A percentile compares a stretch with the other conserved stretches of the same genome.
Evolutionary conservation across 1,140 invertebrate species (phyloP).

Genomic region (Drosophila bocki): DNA sequence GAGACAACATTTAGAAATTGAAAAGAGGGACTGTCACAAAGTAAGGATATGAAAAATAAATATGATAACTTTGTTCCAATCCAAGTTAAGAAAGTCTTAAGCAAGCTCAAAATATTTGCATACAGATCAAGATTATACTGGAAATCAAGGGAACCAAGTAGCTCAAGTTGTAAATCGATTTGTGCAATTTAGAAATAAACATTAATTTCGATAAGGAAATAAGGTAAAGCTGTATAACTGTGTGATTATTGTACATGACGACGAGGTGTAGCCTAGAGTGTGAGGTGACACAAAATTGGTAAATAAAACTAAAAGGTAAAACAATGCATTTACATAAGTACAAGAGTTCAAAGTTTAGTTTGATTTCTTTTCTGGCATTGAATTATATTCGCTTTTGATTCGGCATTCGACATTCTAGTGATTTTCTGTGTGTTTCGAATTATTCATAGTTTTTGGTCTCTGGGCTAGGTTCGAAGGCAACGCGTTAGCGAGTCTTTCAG

Average conservation of each 20-base stretch:
- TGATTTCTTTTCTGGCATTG: constrained; percentile 32
- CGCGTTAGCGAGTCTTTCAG: constrained; percentile 22
- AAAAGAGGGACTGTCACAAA: constrained; percentile 18
- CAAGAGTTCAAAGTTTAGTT: constrained; percentile 18
- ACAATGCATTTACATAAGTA: constrained; percentile 25
- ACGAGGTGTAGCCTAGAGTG: constrained; percentile 22
- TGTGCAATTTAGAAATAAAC: constrained; percentile 48
- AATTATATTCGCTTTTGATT: constrained; percentile 18
- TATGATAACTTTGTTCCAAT: constrained; percentile 11
- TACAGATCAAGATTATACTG: constrained; percentile 34
- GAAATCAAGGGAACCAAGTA: constrained; percentile 63
- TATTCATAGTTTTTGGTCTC: constrained; percentile 23
- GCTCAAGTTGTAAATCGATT: constrained; percentile 57
- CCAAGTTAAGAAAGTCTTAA: constrained; percentile 32
- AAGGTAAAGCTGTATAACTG: constrained; percentile 16
- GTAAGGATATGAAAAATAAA: neutral
- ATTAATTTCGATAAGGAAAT: constrained; percentile 42
- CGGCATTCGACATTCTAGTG: constrained; percentile 43
- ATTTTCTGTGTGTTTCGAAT: constrained; percentile 31
- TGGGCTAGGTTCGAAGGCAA: constrained; percentile 44
- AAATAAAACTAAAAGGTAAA: constrained; percentile 30
- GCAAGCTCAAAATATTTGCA: constrained; percentile 48
- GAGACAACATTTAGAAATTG: constrained; percentile 64
- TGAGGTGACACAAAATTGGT: constrained; percentile 57
- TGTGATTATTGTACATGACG: constrained; percentile 34